These are phyloP conservation scores for Globicephala melas DNA, from an alignment of 2,113 vertebrate species.

Conservation along the genomic window DNA sequence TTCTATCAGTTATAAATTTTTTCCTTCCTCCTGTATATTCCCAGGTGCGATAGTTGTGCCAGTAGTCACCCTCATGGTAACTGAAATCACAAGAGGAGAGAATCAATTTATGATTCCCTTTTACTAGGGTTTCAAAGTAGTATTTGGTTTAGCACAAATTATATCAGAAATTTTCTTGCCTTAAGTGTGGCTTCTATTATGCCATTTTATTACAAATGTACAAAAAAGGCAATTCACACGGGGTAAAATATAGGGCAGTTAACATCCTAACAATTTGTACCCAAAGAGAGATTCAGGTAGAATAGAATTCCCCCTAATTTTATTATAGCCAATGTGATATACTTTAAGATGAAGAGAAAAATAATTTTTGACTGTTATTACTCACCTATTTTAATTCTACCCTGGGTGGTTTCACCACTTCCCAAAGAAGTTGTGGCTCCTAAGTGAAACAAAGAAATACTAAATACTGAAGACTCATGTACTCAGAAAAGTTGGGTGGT, in stretches of 20 bases:
- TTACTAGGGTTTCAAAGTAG: background rate
- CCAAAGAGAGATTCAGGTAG: background rate
- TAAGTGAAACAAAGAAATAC: background rate
- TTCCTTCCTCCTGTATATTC: background rate
- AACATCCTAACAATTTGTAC: background rate
- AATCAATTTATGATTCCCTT: background rate
- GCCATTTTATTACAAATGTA: background rate
- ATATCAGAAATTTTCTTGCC: background rate
- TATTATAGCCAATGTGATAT: background rate
- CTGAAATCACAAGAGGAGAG: conserved; percentile 7
- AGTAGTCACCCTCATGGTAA: background rate
- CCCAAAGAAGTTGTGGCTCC: background rate
- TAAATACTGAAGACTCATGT: background rate
- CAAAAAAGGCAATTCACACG: background rate
- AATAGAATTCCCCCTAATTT: background rate
- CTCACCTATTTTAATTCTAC: background rate
- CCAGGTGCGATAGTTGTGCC: background rate
- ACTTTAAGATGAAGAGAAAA: background rate
- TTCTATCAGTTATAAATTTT: background rate
- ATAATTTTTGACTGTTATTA: background rate
- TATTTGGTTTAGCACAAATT: background rate
- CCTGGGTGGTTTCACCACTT: background rate
- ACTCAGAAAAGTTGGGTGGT: background rate
- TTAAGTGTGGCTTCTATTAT: background rate
- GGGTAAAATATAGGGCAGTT: background rate